Percentiles rank a stretch among this genome's conserved stretches.
These are phyloP conservation scores for Gadopsis marmoratus DNA, from an alignment of 2,797 vertebrate species.

Conservation along the genomic window DNA sequence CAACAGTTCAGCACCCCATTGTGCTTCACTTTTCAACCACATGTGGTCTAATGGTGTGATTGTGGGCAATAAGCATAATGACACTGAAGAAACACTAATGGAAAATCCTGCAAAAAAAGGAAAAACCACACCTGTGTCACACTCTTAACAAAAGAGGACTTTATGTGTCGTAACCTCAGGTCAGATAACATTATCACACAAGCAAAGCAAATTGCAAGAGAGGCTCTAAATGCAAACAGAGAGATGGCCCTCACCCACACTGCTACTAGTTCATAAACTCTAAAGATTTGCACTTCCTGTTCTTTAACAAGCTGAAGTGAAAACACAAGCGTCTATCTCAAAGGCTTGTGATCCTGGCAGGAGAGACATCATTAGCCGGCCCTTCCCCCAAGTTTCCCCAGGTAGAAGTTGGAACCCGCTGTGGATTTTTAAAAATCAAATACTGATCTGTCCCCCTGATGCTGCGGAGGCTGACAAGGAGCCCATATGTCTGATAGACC, in stretches of 20 bases:
- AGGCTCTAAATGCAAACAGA: constrained; percentile 35
- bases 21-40: constrained; percentile 30
- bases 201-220: constrained; percentile 17
- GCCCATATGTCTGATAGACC: constrained; percentile 66
- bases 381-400: constrained; percentile 50
- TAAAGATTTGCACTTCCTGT: constrained; percentile 45
- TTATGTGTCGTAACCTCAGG: constrained; percentile 15
- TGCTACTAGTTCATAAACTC: constrained; percentile 24
- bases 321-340: constrained; percentile 41
- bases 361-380: constrained; percentile 65
- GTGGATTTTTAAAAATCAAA: constrained; percentile 70
- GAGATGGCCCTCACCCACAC: constrained; percentile 19
- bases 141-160: constrained; percentile 11
- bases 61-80: constrained; percentile 49
- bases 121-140: constrained; percentile 33
- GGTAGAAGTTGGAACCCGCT: constrained; percentile 55
- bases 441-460: constrained; percentile 60
- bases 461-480: constrained; percentile 61
- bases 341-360: constrained; percentile 63
- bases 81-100: constrained; percentile 5
- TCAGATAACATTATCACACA: constrained; percentile 41
- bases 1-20: constrained; percentile 39
- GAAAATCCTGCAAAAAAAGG: constrained; percentile 15
- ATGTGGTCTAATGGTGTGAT: constrained; percentile 37
- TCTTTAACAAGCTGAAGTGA: constrained; percentile 51